Base-by-base conservation (phyloP, 2,113 vertebrate species). In the Notarius quadriscutis region DNA sequence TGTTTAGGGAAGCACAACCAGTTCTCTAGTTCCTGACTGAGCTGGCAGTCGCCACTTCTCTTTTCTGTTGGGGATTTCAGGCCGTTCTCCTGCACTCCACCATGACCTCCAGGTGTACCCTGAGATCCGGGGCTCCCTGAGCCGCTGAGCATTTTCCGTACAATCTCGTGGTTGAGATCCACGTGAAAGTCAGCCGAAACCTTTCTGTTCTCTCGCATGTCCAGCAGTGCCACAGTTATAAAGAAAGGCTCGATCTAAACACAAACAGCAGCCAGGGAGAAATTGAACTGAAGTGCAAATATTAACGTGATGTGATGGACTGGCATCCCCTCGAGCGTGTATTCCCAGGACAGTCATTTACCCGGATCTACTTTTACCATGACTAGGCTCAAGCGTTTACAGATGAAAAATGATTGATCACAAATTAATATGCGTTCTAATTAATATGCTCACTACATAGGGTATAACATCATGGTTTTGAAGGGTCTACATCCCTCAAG, bases 131-230 rank as follows among this genome's bases (percentile, higher is more conserved):
- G 87, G 25, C 84, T 62, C 0, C 88, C 91, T 15, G 93, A 90
- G 85, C 93, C 92, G 0, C 93, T 92, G 41, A 99, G 91, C 97
- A 99, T 98, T 92, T 97, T 96, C 84, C 97, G 95, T 83, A 99
- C 98, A 0, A 94, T 90, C 0, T 95, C 87, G 0, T 97, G 98
- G 93, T 99, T 99, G 55, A 99, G 93, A 92, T 99, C 98, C 84
- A 98, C 93, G 0, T 99, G 98, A 84, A 99, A 99, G 92, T 99
- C 98, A 1, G 98, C 97, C 7, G 98, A 99, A 65, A 99, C 96
- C 93, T 99, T 99, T 84, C 96, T 96, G 83, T 94, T 93, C 69
- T 98, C 97, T 90, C 97, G 95, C 89, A 97, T 89, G 41, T 99
- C 98, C 89, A 97, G 95, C 88, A 99, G 94, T 0, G 97, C 96